Base-by-base conservation (phyloP, 2,797 vertebrate genomes). In the Eidolon dupreanum region DNA sequence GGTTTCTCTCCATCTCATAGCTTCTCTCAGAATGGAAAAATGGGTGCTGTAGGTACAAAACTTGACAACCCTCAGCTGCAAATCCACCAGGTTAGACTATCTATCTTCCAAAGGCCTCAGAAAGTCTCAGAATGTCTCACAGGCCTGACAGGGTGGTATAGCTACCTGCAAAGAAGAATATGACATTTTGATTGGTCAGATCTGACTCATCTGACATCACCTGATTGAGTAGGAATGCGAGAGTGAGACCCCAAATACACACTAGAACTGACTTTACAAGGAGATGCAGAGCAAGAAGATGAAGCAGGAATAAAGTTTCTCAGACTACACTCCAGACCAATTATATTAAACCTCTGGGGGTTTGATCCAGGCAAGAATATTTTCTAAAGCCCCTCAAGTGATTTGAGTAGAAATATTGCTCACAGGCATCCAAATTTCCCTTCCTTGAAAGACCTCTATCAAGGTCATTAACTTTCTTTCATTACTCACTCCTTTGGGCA, bases 121-220 rank as follows among this genome's bases (percentile, higher is more conserved):
- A n/a, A 9, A 38, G 19, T 41, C 17, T 88, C 28, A 20, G 4
- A 16, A 19, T 22, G 2, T 74, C 36, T 75, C 28, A 15, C 20
- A 61, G 9, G 1, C 9, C n/a, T 79, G 19, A 51, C 28, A 46
- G 5, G 0, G 0, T 1, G 33, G 6, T 49, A 3, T 36, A 46
- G 26, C 33, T 15, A 57, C 13, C 12, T 6, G 1, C 5, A 41
- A 70, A 13, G 38, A 91, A 5, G 6, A 75, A 3, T 20, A 5
- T 8, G 2, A n/a, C 10, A 55, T 13, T 77, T 31, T 26, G 10
- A 26, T 2, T 53, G 41, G 74, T 9, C 36, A 83, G n/a, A 41
- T 31, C 12, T 88, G 33, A 41, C 49, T 41, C 28, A 84, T 6
- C n/a, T 66, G 46, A 5, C 28, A 51, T 71, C 49, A 55, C 5